A percentile compares a stretch with the other conserved stretches of the same genome.
Evolutionary conservation across 2,888 invertebrate genomes (phyloP).

Genomic region (Stenotaenia linearis): DNA sequence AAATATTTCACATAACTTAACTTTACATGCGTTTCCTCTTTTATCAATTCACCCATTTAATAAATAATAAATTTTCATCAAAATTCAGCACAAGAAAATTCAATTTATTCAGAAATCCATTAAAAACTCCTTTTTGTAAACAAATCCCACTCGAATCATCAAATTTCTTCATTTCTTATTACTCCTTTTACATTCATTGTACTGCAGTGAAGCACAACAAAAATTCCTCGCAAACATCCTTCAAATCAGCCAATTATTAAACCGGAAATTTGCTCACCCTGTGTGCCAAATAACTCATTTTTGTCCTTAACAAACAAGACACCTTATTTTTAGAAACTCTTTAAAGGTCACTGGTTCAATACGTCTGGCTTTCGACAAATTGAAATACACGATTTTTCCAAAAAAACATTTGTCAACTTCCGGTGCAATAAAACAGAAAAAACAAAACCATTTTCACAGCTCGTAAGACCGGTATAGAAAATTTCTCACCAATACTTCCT

Average conservation of each 20-base stretch:
- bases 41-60: no score
- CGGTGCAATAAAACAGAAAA: not conserved
- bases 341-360: not conserved
- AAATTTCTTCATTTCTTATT: not conserved
- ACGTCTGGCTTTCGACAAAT: not conserved
- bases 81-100: no score
- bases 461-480: no score
- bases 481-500: no score
- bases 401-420: not conserved
- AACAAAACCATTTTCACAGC: not conserved
- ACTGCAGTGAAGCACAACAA: not conserved
- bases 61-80: no score
- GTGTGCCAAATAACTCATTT: not conserved
- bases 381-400: not conserved
- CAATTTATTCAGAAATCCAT: no score
- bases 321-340: not conserved
- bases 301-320: not conserved
- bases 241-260: not conserved
- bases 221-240: not conserved
- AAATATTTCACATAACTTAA: no score
- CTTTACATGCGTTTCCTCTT: no score
- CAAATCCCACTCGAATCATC: not conserved
- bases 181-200: not conserved
- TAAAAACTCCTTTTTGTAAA: no score
- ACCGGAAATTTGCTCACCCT: not conserved